Base-by-base conservation (phyloP, 2,888 invertebrate species). In the Bursaphelenchus okinawaensis region DNA sequence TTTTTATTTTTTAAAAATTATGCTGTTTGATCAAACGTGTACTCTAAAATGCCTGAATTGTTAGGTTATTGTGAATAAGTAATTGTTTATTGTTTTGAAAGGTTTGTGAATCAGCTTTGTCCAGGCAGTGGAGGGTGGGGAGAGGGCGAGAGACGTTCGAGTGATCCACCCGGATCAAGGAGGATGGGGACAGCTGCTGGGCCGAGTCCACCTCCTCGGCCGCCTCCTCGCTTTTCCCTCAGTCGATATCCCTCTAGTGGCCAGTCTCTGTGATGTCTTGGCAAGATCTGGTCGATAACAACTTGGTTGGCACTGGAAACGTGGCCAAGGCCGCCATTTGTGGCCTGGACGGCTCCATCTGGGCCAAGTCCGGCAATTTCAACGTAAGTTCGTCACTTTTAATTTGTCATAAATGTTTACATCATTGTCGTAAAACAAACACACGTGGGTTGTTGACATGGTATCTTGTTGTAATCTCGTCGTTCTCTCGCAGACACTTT, bases 361-460 rank as follows among this genome's bases (percentile, higher is more conserved):
- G 82, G 82, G 82, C 75, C n/a, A 79, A 78, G 63, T 77, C 77
- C 58, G 76, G 75, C 55, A 79, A 78, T 62, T 82, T 82, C 63
- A 72, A 74, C 52, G 81, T 81, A 26, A 40, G 59, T 31, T 29
- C 50, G 31, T 19, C n/a, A 29, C 12, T 55, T 31, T 1, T 72
- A 12, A 16, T 62, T 51, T 28, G 16, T 19, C 22, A 12, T 31
- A 29, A 57, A 9, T 8, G 8, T n/a, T n/a, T n/a, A n/a, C n/a
- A n/a, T n/a, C n/a, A n/a, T n/a, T n/a, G n/a, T 54, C 24, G n/a
- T 19, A 23, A 6, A 24, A 16, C n/a, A 29, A 2, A 23, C 7
- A 22, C 16, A 4, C 55, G 40, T 29, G 40, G 40, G n/a, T 19
- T 50, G 8, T 6, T 23, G n/a, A 20, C 51, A n/a, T 57, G 16